Evolutionary conservation across 2,888 invertebrate genomes (phyloP).

Genomic region (Erebia epiphron): DNA sequence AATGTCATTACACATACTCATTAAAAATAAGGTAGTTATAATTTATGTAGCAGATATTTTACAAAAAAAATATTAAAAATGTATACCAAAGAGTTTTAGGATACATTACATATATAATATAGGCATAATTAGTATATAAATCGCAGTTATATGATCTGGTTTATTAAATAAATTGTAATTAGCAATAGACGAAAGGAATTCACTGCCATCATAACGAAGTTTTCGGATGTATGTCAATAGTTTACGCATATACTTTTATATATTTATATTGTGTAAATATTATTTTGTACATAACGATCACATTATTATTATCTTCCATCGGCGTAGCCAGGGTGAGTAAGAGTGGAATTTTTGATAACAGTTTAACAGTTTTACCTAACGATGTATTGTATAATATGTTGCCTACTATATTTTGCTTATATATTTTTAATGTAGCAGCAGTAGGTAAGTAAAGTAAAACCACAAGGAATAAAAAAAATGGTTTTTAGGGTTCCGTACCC

Average conservation of each 20-base stretch:
- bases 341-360: too few species aligned
- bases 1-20: constrained; percentile 34
- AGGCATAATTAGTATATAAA: constrained; percentile 39
- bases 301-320: not conserved
- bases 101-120: constrained; percentile 31
- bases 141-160: constrained; percentile 34
- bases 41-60: constrained; percentile 42
- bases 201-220: constrained; percentile 60
- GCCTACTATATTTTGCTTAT: too few species aligned
- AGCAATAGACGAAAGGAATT: constrained; percentile 41
- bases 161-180: constrained; percentile 40
- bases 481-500: too few species aligned
- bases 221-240: constrained; percentile 31
- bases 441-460: too few species aligned
- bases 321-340: not conserved
- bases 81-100: constrained; percentile 68
- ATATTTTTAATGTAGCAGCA: too few species aligned
- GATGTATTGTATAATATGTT: too few species aligned
- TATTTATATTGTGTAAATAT: constrained; percentile 45
- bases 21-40: constrained; percentile 36
- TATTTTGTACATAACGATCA: constrained; percentile 27
- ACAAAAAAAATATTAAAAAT: constrained; percentile 45
- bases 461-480: too few species aligned
- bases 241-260: constrained; percentile 43
- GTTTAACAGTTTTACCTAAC: too few species aligned